Base-by-base conservation (phyloP, 1,140 invertebrate species). In the Drosophila quadrilineata region DNA sequence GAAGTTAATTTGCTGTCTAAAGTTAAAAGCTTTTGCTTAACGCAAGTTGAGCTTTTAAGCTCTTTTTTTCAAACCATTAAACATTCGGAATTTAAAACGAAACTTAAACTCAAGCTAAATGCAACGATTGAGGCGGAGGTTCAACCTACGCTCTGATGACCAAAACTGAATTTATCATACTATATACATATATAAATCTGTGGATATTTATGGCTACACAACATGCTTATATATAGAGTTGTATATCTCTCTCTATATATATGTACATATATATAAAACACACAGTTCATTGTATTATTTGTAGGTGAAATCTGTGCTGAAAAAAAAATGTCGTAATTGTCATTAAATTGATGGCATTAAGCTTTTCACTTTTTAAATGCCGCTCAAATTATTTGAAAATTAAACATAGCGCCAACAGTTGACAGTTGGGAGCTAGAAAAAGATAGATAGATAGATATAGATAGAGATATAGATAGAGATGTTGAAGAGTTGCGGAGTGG, bases 281-380 rank as follows among this genome's bases (percentile, higher is more conserved):
- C 21, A 17, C 22, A 59, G 56, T 59, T 59, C 33, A 59, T 49
- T 59, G 56, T 14, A 22, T 54, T 43, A 22, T 43, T 22, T 22
- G 12, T 24, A 28, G 35, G 45, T 29, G 21, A 58, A 50, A 60
- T 10, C 26, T 50, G n/a, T 10, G 6, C 28, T 41, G 24, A 19
- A 41, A 14, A 19, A 41, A 14, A 36, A 63, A 56, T 64, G 33
- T 26, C 26, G 36, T 52, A 66, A 52, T 66, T 66, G 45, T 17
- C 36, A 60, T 59, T 50, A 50, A 66, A 59, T n/a, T 45, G 45
- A 60, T 52, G 56, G 16, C 22, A 43, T 35, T 12, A 36, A 49
- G 46, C 46, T 60, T 66, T 66, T 66, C 46, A 43, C 29, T 58
- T 59, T 59, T 52, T 41, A 57, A 50, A 43, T 59, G 38, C 19